phyloP scores from a whole-genome alignment of 2,113 vertebrate genomes.

The Penelope pileata region DNA sequence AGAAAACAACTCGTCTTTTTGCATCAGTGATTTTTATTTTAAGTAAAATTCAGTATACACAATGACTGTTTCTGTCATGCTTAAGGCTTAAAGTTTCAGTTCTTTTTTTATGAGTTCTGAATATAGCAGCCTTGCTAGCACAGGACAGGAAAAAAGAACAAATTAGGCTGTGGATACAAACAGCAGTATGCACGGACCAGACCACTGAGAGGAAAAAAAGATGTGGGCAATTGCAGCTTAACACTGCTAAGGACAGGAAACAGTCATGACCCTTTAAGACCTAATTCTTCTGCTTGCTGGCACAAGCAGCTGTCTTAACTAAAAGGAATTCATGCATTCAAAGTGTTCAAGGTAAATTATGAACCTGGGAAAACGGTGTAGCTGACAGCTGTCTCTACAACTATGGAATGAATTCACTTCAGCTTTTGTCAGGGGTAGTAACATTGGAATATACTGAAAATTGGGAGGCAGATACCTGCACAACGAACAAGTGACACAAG shows the following conservation, averaged over 20 bases:
- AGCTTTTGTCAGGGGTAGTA: background rate
- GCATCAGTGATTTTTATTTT: background rate
- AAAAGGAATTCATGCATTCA: background rate
- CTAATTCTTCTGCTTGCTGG: background rate
- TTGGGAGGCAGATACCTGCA: background rate
- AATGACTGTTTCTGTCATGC: background rate
- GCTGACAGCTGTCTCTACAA: background rate
- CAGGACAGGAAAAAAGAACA: background rate
- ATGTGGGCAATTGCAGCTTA: background rate
- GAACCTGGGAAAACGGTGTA: background rate
- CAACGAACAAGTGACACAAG: background rate
- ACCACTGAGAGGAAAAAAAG: background rate
- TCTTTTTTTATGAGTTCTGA: background rate
- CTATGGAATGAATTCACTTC: background rate
- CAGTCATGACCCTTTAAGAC: background rate
- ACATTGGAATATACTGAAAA: background rate
- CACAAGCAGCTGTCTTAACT: background rate
- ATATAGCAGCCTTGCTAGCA: background rate
- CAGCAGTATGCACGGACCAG: background rate
- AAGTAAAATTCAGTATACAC: background rate
- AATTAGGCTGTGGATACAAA: background rate
- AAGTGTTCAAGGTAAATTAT: background rate
- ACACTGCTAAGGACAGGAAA: background rate
- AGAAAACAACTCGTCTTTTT: background rate
- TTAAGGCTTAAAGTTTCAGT: conserved; percentile 4